Conservation (phyloP, 23 tunicate species). For the Ascidia mentula region DNA sequence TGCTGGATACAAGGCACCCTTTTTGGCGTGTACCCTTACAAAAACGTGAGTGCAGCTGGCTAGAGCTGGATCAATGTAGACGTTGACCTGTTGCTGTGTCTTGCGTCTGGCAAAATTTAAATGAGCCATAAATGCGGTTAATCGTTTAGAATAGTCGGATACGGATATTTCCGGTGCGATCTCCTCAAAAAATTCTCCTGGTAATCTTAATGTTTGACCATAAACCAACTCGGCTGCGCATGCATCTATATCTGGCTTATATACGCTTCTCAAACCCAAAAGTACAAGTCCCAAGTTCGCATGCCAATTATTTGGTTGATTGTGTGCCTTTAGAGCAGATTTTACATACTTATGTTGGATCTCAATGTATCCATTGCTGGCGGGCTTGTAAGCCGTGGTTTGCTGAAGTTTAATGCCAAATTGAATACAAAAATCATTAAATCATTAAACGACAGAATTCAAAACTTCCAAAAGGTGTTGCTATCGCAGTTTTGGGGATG, state of each 20-base stretch:
- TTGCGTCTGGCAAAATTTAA: background rate
- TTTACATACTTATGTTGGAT: conserved; percentile 1
- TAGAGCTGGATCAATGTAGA: conserved; percentile 5
- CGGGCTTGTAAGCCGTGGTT: conserved; percentile 17
- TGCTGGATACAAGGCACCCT: conserved; percentile 11
- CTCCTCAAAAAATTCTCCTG: conserved; percentile 22
- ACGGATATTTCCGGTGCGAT: background rate
- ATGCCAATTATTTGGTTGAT: conserved; percentile 17
- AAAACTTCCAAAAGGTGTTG: too few relatives aligned
- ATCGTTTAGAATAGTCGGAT: background rate
- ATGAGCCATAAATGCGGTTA: background rate
- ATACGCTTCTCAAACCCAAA: conserved; percentile 2
- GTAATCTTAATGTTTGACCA: conserved; percentile 19
- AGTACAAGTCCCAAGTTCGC: conserved; percentile 7
- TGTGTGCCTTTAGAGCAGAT: conserved; percentile 8
- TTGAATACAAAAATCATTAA: conserved; percentile 8
- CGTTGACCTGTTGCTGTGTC: conserved; percentile 5
- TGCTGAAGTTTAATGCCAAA: conserved; percentile 9
- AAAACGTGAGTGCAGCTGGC: conserved; percentile 31
- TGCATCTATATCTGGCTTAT: conserved; percentile 15
- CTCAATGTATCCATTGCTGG: conserved; percentile 12
- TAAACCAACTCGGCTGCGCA: conserved; percentile 16
- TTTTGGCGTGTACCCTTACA: conserved; percentile 13
- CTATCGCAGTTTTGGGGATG: too few relatives aligned
- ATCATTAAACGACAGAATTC: too few relatives aligned